Evolutionary conservation across 2,113 vertebrate genomes (phyloP).

Genomic region (Platysternon megacephalum): DNA sequence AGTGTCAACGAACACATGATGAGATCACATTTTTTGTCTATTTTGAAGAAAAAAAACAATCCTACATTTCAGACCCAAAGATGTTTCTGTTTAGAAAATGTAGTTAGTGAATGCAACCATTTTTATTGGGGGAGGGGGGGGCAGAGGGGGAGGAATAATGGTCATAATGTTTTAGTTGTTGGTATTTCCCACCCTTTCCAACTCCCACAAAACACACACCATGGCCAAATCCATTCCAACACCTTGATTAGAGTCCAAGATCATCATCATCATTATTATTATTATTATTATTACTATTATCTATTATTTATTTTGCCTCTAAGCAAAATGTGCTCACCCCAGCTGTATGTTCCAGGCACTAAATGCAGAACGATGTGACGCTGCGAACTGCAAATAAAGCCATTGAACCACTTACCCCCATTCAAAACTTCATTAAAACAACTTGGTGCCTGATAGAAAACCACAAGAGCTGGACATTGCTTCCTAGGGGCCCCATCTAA

Average conservation of each 20-base stretch:
- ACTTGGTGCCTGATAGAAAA: not conserved
- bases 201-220: not conserved
- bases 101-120: not conserved
- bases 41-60: not conserved
- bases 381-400: not conserved
- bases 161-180: not conserved
- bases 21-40: not conserved
- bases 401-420: not conserved
- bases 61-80: not conserved
- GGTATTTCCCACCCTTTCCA: not conserved
- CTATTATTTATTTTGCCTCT: not conserved
- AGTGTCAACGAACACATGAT: not conserved
- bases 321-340: not conserved
- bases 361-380: not conserved
- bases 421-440: not conserved
- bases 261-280: not conserved
- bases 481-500: not conserved
- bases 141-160: no score
- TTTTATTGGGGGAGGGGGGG: not conserved
- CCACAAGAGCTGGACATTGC: not conserved
- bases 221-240: not conserved
- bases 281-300: not conserved
- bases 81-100: slow-evolving; percentile 9
- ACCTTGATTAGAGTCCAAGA: not conserved
- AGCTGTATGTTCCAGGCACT: not conserved